These are phyloP conservation scores for Euphonia xanthogaster DNA, from an alignment of 2,797 vertebrate species.

Conservation along the genomic window DNA sequence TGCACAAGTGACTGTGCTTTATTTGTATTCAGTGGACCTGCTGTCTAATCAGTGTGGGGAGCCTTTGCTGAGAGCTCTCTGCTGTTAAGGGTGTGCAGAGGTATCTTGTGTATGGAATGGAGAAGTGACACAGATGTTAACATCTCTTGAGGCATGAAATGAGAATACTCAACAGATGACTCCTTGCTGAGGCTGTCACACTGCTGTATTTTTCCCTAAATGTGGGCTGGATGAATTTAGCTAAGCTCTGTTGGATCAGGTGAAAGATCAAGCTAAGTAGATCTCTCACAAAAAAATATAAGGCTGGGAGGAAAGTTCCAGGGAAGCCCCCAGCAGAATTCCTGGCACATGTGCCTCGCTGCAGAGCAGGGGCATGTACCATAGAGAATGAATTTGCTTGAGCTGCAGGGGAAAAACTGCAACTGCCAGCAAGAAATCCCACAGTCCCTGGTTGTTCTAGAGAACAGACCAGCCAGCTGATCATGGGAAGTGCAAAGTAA, in stretches of 20 bases:
- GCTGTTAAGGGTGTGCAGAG: not conserved
- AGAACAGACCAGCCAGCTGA: conserved; percentile 7
- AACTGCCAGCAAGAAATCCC: conserved; percentile 29
- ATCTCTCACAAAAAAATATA: not conserved
- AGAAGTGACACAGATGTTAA: not conserved
- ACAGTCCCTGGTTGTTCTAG: not conserved
- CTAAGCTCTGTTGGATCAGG: not conserved
- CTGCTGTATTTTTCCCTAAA: not conserved
- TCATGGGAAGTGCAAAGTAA: conserved; percentile 26
- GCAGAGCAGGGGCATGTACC: not conserved
- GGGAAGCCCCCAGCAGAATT: not conserved
- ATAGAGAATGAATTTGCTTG: not conserved
- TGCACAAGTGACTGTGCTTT: not conserved
- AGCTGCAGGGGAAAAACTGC: not conserved
- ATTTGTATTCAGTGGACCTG: not conserved
- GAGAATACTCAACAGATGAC: not conserved
- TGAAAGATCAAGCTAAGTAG: not conserved
- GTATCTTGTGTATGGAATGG: not conserved
- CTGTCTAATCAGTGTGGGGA: not conserved
- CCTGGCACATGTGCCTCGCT: not conserved
- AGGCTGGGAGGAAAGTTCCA: not conserved
- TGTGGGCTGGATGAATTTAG: not conserved
- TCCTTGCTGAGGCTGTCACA: not conserved
- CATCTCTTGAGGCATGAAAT: not conserved
- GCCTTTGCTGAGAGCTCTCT: not conserved